These are phyloP conservation scores for Notiomystis cincta DNA, from an alignment of 2,113 vertebrate genomes.

Conservation along the genomic window DNA sequence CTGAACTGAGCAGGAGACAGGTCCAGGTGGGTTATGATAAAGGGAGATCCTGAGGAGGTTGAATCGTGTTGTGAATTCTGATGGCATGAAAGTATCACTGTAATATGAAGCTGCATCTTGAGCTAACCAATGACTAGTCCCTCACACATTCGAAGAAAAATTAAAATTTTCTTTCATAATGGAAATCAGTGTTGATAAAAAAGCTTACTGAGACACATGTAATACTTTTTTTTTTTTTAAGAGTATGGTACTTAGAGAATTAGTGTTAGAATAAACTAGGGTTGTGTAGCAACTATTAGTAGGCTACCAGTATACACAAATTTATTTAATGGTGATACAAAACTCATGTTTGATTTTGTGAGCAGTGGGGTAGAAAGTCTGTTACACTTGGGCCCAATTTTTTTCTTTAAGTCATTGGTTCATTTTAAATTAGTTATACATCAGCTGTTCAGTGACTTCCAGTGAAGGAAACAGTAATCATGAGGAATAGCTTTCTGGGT, in stretches of 20 bases:
- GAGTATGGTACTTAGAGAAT: background rate
- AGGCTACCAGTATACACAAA: background rate
- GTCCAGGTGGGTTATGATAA: background rate
- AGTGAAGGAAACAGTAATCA: background rate
- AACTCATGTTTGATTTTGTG: accelerated
- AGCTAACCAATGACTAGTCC: background rate
- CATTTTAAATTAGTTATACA: background rate
- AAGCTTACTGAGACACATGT: accelerated
- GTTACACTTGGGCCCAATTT: background rate
- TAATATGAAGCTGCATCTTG: background rate
- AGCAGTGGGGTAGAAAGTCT: background rate
- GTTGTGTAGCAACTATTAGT: background rate
- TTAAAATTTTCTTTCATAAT: background rate
- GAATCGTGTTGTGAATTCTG: accelerated
- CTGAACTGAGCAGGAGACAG: background rate
- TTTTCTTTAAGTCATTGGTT: background rate
- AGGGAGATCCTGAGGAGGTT: background rate
- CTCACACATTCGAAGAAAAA: background rate
- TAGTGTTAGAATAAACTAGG: background rate
- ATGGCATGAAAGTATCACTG: background rate
- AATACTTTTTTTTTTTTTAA: background rate
- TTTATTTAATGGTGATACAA: background rate
- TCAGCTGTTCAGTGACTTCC: background rate
- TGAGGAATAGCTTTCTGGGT: background rate
- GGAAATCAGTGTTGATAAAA: background rate